These are phyloP conservation scores for Onychorhynchus coronatus DNA, from an alignment of 2,113 vertebrate genomes.

Conservation along the genomic window DNA sequence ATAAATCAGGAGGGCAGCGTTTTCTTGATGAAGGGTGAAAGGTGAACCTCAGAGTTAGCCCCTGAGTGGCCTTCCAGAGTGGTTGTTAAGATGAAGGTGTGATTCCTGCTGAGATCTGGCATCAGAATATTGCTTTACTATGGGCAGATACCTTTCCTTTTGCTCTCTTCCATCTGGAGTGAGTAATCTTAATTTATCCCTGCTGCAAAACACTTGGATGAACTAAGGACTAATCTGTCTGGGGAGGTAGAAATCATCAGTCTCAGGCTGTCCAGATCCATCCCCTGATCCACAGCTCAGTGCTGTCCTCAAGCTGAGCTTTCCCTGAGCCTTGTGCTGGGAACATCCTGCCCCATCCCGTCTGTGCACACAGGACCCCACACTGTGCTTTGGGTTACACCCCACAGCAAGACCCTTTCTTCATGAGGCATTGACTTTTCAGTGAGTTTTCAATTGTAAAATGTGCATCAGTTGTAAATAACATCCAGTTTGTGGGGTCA, in stretches of 20 bases:
- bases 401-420: fast-evolving
- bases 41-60: neutral
- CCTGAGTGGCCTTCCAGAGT: neutral
- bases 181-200: neutral
- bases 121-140: neutral
- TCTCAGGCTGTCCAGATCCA: neutral
- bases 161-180: neutral
- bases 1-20: neutral
- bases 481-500: neutral
- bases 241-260: neutral
- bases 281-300: neutral
- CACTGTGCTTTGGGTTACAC: fast-evolving
- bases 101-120: neutral
- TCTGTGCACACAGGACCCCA: fast-evolving
- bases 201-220: neutral
- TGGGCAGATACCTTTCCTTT: neutral
- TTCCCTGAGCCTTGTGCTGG: neutral
- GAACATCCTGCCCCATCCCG: fast-evolving
- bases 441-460: fast-evolving
- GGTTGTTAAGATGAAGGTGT: neutral
- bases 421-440: fast-evolving
- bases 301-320: neutral
- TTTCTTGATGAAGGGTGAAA: neutral
- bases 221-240: neutral
- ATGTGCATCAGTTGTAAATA: too few species aligned